These are phyloP conservation scores for Ornithoptera alexandrae DNA, from an alignment of 2,888 invertebrate genomes.

Conservation along the genomic window DNA sequence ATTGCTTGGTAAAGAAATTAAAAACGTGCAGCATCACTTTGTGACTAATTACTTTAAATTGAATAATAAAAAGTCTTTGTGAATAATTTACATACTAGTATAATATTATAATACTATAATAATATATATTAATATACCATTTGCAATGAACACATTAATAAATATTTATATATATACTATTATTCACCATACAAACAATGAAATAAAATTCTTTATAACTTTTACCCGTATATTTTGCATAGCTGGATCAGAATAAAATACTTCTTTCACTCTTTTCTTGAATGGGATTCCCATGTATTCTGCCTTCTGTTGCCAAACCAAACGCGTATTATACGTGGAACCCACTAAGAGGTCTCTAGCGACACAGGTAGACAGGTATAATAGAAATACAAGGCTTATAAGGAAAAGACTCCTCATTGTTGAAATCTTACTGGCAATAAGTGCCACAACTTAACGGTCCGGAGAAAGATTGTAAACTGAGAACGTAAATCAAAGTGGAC, in stretches of 20 bases:
- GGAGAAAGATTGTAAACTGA: constrained; percentile 20
- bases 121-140: too few relatives aligned
- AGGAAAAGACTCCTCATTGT: constrained; percentile 50
- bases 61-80: too few relatives aligned
- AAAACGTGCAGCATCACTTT: too few relatives aligned
- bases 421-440: neutral
- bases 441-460: constrained; percentile 15
- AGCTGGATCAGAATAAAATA: constrained; percentile 56
- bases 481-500: neutral
- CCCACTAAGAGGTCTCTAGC: constrained; percentile 57
- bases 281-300: constrained; percentile 59
- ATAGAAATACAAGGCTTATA: constrained; percentile 43
- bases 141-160: too few relatives aligned
- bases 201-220: neutral
- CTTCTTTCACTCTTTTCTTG: constrained; percentile 60
- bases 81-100: too few relatives aligned
- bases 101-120: too few relatives aligned
- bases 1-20: too few relatives aligned
- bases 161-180: too few relatives aligned
- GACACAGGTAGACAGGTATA: constrained; percentile 44
- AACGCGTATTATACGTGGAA: constrained; percentile 48
- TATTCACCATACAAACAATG: neutral
- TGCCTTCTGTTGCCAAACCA: constrained; percentile 56
- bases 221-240: constrained; percentile 52
- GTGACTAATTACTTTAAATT: too few relatives aligned